Conservation (phyloP, 2,113 vertebrate genomes). For the Seriola quinqueradiata region DNA sequence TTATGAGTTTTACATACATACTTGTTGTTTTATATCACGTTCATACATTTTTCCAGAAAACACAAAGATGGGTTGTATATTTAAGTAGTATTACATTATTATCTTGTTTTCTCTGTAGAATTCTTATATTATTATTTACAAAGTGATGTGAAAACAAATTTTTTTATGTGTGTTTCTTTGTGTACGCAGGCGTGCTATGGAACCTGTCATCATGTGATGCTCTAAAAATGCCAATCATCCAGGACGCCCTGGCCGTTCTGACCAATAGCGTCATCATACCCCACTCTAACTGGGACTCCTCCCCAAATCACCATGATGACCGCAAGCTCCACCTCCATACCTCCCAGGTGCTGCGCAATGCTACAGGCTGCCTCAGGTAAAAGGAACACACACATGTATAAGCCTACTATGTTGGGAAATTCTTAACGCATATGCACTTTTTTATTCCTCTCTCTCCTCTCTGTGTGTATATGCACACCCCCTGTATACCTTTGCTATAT, state of each 20-base stretch:
- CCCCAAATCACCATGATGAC: conserved; percentile 93
- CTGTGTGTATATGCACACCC: too few species aligned
- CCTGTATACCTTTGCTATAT: too few species aligned
- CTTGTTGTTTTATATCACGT: too few species aligned
- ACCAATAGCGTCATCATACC: conserved; percentile 99
- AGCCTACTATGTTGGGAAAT: not conserved
- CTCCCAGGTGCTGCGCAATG: conserved; percentile 98
- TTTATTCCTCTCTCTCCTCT: not conserved
- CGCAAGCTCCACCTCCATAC: conserved; percentile 97
- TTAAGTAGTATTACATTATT: too few species aligned
- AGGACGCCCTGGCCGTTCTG: conserved; percentile 96
- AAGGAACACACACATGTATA: conserved; percentile 27
- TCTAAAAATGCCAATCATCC: conserved; percentile 99
- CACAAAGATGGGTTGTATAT: not conserved
- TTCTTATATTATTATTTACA: not conserved
- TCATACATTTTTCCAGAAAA: too few species aligned
- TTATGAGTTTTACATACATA: too few species aligned
- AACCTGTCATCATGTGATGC: conserved; percentile 98
- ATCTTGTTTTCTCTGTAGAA: not conserved
- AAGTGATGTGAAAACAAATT: not conserved
- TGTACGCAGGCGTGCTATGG: conserved; percentile 92
- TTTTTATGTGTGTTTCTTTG: not conserved
- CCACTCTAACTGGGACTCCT: conserved; percentile 96
- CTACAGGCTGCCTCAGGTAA: conserved; percentile 98
- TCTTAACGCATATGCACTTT: too few species aligned